Evolutionary conservation across 2,797 vertebrate species (phyloP).

Genomic region (Morelia viridis): DNA sequence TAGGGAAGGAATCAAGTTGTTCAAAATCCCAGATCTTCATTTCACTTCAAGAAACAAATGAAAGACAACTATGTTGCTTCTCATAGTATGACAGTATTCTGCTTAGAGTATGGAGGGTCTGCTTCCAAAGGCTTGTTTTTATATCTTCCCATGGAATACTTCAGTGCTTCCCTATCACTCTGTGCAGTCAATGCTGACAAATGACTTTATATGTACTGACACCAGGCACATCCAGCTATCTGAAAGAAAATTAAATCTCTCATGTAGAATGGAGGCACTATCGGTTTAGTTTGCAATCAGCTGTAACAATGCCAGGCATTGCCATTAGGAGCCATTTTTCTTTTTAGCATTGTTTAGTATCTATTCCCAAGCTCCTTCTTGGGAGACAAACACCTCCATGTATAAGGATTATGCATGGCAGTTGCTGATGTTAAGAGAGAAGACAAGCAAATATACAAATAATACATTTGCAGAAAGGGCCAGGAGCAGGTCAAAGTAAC

Average conservation of each 20-base stretch:
- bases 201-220: slow-evolving; percentile 49
- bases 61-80: background rate
- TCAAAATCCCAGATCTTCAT: background rate
- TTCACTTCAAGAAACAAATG: background rate
- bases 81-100: slow-evolving; percentile 22
- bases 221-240: slow-evolving; percentile 50
- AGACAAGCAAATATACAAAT: background rate
- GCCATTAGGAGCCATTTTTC: slow-evolving; percentile 24
- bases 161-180: slow-evolving; percentile 39
- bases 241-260: slow-evolving; percentile 58
- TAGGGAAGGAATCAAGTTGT: background rate
- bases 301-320: slow-evolving; percentile 39
- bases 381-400: slow-evolving; percentile 17
- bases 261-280: slow-evolving; percentile 42
- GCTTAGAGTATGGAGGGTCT: background rate
- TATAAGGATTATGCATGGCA: background rate
- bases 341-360: slow-evolving; percentile 29
- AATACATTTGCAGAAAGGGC: background rate
- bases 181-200: slow-evolving; percentile 47
- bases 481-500: background rate
- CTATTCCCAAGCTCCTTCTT: slow-evolving; percentile 22
- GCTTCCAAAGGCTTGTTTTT: slow-evolving; percentile 38
- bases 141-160: slow-evolving; percentile 26
- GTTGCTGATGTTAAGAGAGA: background rate
- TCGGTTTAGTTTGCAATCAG: slow-evolving; percentile 42